Conservation (phyloP, 2,888 invertebrate species). For the Endomychus coccineus region DNA sequence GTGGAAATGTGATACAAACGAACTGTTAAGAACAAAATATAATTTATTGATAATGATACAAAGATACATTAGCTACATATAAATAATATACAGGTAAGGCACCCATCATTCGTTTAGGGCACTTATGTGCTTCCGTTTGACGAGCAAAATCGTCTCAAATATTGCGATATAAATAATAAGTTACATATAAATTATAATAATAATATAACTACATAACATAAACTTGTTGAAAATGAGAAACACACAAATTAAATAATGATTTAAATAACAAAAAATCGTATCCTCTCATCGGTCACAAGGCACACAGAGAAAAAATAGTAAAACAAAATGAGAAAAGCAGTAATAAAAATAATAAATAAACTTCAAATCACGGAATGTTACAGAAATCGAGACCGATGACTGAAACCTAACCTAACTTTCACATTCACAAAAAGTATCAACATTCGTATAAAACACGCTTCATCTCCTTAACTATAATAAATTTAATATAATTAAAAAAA, state of each 20-base stretch:
- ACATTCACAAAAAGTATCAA: conserved; percentile 38
- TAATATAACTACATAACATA: conserved; percentile 47
- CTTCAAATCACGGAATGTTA: conserved; percentile 40
- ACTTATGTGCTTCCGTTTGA: conserved; percentile 8
- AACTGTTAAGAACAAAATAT: conserved; percentile 44
- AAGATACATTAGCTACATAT: conserved; percentile 42
- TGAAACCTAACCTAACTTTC: conserved; percentile 37
- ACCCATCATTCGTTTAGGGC: conserved; percentile 19
- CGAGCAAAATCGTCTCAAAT: conserved; percentile 15
- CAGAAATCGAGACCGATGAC: conserved; percentile 41
- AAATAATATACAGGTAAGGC: conserved; percentile 43
- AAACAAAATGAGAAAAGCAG: conserved; percentile 35
- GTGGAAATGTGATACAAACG: too few relatives aligned
- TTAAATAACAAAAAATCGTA: conserved; percentile 45
- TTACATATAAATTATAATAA: conserved; percentile 47
- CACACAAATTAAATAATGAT: conserved; percentile 45
- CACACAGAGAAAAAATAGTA: conserved; percentile 30
- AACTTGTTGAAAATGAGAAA: conserved; percentile 43
- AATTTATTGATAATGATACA: conserved; percentile 46
- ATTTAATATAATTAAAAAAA: conserved; percentile 40
- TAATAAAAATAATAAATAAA: conserved; percentile 37
- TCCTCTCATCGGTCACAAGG: conserved; percentile 41
- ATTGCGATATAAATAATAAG: conserved; percentile 42
- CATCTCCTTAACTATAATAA: conserved; percentile 24
- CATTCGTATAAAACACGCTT: conserved; percentile 43